phyloP scores from a whole-genome alignment of 92 coral and sea anemone species.

The Heliopora coerulea region DNA sequence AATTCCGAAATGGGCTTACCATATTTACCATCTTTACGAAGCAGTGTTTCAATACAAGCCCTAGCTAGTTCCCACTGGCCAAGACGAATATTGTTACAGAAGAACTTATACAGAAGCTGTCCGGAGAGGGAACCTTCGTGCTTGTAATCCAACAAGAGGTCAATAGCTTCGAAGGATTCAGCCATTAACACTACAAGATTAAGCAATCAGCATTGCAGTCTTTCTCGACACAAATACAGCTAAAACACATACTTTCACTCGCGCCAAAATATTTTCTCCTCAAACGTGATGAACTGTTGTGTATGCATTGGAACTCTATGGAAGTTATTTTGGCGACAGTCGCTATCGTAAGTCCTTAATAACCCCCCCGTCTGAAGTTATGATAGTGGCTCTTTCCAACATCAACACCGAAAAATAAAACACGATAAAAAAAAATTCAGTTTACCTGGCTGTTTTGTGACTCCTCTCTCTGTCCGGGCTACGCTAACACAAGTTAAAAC shows the following conservation, averaged over 20 bases:
- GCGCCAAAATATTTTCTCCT: too few relatives aligned
- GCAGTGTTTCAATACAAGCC: constrained; percentile 67
- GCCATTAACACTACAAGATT: background rate
- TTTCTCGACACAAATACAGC: background rate
- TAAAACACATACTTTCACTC: background rate
- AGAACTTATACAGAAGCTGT: constrained; percentile 67
- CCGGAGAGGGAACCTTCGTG: constrained; percentile 46
- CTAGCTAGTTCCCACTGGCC: constrained; percentile 98
- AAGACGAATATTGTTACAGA: constrained; percentile 77
- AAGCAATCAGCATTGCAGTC: background rate
- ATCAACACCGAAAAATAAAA: too few relatives aligned
- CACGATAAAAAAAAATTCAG: too few relatives aligned
- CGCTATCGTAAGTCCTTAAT: too few relatives aligned
- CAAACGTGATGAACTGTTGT: too few relatives aligned
- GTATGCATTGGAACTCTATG: too few relatives aligned
- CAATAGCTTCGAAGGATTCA: constrained; percentile 24
- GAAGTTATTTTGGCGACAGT: too few relatives aligned
- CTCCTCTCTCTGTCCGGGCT: too few relatives aligned
- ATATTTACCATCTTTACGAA: constrained; percentile 47
- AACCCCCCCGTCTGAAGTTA: constrained; percentile 2
- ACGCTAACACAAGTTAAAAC: too few relatives aligned
- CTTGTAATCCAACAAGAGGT: constrained; percentile 62
- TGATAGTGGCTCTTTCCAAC: too few relatives aligned
- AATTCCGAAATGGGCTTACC: constrained; percentile 72
- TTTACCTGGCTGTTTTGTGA: too few relatives aligned